phyloP scores from a whole-genome alignment of 2,888 invertebrate genomes.

The Deilephila elpenor region DNA sequence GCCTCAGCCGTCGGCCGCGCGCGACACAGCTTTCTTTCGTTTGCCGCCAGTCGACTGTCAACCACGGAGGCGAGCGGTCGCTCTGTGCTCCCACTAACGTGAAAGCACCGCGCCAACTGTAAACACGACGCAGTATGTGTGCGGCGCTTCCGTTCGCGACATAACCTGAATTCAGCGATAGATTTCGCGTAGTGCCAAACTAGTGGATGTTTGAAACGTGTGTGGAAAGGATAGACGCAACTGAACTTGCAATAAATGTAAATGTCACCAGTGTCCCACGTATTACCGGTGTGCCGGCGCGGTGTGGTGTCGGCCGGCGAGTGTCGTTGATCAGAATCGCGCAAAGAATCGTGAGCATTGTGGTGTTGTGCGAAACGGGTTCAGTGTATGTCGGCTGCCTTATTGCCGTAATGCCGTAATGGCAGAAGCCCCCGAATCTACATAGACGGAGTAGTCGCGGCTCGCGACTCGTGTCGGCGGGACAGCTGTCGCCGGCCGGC shows the following conservation, averaged over 20 bases:
- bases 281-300: constrained; percentile 59
- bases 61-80: constrained; percentile 67
- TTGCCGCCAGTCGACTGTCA: constrained; percentile 77
- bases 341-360: constrained; percentile 70
- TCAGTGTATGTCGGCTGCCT: constrained; percentile 52
- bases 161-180: constrained; percentile 70
- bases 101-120: constrained; percentile 78
- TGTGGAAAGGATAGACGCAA: constrained; percentile 66
- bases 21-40: constrained; percentile 60
- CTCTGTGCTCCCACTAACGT: constrained; percentile 44
- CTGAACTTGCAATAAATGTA: constrained; percentile 74
- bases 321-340: constrained; percentile 65
- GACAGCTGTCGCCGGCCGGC: constrained; percentile 56
- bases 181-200: constrained; percentile 78
- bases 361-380: constrained; percentile 76
- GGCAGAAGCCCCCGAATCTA: constrained; percentile 68
- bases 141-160: constrained; percentile 75
- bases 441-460: constrained; percentile 52
- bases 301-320: constrained; percentile 72
- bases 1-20: constrained; percentile 48
- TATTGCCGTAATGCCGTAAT: constrained; percentile 47
- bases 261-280: constrained; percentile 71
- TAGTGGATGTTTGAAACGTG: constrained; percentile 64
- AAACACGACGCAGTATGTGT: constrained; percentile 81
- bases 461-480: neutral